These are phyloP conservation scores for Ectemnius cavifrons DNA, from an alignment of 2,888 invertebrate genomes.

Conservation along the genomic window DNA sequence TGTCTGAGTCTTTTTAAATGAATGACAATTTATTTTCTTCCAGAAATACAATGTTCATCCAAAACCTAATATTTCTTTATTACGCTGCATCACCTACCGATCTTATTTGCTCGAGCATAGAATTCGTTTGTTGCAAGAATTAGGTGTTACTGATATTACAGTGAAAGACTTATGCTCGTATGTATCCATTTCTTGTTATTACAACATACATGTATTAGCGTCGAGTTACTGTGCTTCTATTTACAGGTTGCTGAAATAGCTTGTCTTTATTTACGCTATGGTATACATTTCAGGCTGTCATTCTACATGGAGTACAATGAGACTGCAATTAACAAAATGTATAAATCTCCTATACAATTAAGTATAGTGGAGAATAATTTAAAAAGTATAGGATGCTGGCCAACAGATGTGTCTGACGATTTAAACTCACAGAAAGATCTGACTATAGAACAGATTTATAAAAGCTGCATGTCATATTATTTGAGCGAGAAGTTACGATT, in stretches of 20 bases:
- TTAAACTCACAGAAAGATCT: constrained; percentile 26
- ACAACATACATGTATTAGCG: neutral
- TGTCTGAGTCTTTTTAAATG: no score
- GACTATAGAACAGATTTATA: constrained; percentile 60
- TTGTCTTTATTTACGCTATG: neutral
- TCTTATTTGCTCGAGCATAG: constrained; percentile 49
- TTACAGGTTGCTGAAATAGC: neutral
- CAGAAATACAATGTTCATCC: no score
- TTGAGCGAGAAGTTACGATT: constrained; percentile 77
- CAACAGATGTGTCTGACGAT: constrained; percentile 25
- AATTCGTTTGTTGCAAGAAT: constrained; percentile 63
- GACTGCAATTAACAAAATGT: constrained; percentile 35
- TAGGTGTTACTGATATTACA: constrained; percentile 57
- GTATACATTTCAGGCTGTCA: constrained; percentile 23
- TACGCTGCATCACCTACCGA: neutral
- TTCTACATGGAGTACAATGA: rapidly evolving
- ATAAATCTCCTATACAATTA: constrained; percentile 30
- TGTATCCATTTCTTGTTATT: no score
- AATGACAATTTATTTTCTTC: no score
- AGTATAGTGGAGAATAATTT: constrained; percentile 69
- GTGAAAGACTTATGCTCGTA: constrained; percentile 49
- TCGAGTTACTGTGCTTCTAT: constrained; percentile 64
- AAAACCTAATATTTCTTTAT: no score
- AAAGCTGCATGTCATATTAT: constrained; percentile 71
- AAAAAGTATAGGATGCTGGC: constrained; percentile 51